Conservation (phyloP, 2,113 vertebrate species). For the Tychaedon coryphoeus region DNA sequence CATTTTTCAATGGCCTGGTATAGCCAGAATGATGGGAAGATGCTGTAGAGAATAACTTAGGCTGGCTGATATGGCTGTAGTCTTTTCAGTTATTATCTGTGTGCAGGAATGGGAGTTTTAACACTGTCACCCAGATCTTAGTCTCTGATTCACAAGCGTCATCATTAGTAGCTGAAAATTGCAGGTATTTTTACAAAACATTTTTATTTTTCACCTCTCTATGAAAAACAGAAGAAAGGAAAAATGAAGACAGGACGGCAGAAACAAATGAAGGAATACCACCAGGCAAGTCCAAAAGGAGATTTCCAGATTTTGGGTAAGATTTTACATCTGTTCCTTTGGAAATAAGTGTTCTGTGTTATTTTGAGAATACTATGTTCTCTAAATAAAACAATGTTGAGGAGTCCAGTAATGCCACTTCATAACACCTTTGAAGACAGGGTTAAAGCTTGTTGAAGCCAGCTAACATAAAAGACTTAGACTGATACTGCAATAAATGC, state of each 20-base stretch:
- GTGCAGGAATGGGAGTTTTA: background rate
- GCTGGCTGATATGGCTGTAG: background rate
- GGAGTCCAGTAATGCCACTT: background rate
- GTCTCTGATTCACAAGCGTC: background rate
- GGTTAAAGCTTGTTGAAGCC: background rate
- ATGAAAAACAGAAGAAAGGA: slow-evolving; percentile 65
- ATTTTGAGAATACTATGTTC: background rate
- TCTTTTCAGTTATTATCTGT: background rate
- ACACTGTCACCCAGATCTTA: background rate
- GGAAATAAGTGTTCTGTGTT: background rate
- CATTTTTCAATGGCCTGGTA: background rate
- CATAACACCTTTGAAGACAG: background rate
- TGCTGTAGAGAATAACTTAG: background rate
- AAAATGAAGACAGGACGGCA: slow-evolving; percentile 71
- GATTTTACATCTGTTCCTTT: background rate
- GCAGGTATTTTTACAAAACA: background rate
- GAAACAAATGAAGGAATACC: slow-evolving; percentile 76
- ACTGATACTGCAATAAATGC: background rate
- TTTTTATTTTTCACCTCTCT: background rate
- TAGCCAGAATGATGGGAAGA: background rate
- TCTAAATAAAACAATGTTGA: background rate
- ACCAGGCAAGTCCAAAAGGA: slow-evolving; percentile 82
- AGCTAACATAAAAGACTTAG: background rate
- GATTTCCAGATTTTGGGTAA: slow-evolving; percentile 93
- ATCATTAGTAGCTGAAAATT: background rate